These are phyloP conservation scores for Ursus arctos DNA, from an alignment of 2,113 vertebrate species.

Conservation along the genomic window DNA sequence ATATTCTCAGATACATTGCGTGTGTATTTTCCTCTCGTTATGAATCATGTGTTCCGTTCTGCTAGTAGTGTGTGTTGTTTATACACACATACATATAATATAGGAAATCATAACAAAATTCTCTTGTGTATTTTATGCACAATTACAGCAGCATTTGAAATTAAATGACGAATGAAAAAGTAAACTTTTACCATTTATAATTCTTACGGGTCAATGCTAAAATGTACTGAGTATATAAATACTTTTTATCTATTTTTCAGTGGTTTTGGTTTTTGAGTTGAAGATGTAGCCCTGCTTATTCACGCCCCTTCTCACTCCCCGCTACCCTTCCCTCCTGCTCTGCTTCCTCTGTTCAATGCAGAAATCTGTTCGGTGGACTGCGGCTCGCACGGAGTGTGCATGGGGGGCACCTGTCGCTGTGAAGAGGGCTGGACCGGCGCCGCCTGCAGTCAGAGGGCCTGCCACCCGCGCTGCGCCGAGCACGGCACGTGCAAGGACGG, in stretches of 20 bases:
- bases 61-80: neutral
- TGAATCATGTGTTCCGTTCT: neutral
- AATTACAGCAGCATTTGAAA: neutral
- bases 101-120: slow-evolving; percentile 40
- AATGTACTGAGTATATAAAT: neutral
- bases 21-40: neutral
- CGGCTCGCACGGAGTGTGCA: slow-evolving; percentile 94
- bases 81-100: neutral
- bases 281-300: fast-evolving
- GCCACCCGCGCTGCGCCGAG: slow-evolving; percentile 96
- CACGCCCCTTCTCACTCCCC: neutral
- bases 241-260: neutral
- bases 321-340: neutral
- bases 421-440: slow-evolving; percentile 97
- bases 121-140: neutral
- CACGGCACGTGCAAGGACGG: slow-evolving; percentile 97
- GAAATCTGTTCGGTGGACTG: slow-evolving; percentile 96
- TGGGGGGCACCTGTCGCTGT: slow-evolving; percentile 95
- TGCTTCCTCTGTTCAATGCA: slow-evolving; percentile 74
- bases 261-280: neutral
- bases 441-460: slow-evolving; percentile 95
- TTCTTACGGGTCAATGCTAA: neutral
- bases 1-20: neutral
- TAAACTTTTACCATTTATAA: neutral
- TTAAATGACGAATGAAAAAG: neutral